Conservation (phyloP, 2,113 vertebrate genomes). For the Bufo gargarizans region DNA sequence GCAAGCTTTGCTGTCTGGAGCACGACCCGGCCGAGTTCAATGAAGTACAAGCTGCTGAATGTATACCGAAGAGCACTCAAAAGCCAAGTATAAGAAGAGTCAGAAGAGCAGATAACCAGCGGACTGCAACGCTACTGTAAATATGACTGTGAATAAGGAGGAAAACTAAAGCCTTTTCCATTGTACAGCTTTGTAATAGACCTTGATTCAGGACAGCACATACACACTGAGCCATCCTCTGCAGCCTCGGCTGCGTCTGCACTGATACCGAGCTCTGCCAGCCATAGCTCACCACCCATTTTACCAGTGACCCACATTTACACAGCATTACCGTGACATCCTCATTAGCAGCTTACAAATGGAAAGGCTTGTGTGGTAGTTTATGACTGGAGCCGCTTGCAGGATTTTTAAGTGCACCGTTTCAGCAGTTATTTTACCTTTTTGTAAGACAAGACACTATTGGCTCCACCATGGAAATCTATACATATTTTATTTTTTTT, state of each 20-base stretch:
- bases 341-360: slow-evolving; percentile 54
- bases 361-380: slow-evolving; percentile 55
- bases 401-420: slow-evolving; percentile 65
- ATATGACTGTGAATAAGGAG: slow-evolving; percentile 72
- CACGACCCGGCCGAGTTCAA: slow-evolving; percentile 79
- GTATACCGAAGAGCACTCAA: slow-evolving; percentile 63
- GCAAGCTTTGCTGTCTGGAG: slow-evolving; percentile 86
- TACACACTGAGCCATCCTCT: slow-evolving; percentile 77
- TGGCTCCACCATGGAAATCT: slow-evolving; percentile 63
- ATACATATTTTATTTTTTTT: slow-evolving; percentile 66
- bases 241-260: slow-evolving; percentile 77
- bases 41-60: slow-evolving; percentile 64
- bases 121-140: slow-evolving; percentile 72
- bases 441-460: slow-evolving; percentile 71
- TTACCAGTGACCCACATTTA: slow-evolving; percentile 70
- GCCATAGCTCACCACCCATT: slow-evolving; percentile 63
- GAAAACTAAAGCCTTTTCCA: slow-evolving; percentile 58
- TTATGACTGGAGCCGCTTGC: slow-evolving; percentile 63
- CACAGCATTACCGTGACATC: slow-evolving; percentile 76
- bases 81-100: slow-evolving; percentile 71
- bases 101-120: slow-evolving; percentile 66
- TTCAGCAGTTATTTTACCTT: slow-evolving; percentile 61
- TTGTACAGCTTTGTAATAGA: slow-evolving; percentile 64
- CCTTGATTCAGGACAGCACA: slow-evolving; percentile 63
- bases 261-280: slow-evolving; percentile 75